These are phyloP conservation scores for Troides aeacus DNA, from an alignment of 2,888 invertebrate species.

Conservation along the genomic window DNA sequence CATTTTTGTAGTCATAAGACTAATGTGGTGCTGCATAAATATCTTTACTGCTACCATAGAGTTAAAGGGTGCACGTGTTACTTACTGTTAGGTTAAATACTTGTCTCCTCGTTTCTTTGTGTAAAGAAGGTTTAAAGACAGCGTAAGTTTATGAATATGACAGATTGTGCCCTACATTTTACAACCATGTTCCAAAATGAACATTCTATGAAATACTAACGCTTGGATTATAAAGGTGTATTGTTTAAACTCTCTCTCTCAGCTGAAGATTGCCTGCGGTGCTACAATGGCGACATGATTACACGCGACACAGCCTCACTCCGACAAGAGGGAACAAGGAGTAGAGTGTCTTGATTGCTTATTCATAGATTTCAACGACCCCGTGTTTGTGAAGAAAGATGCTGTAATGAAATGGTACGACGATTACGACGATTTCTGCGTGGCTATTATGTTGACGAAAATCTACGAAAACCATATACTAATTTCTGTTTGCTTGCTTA, in stretches of 20 bases:
- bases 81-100: no score
- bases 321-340: not conserved
- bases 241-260: constrained; percentile 1
- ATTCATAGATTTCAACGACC: not conserved
- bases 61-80: no score
- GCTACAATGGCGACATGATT: constrained; percentile 10
- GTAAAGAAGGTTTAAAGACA: not conserved
- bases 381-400: not conserved
- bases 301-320: not conserved
- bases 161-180: not conserved
- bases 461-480: not conserved
- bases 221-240: not conserved
- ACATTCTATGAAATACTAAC: not conserved
- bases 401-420: not conserved
- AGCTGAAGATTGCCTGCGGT: not conserved
- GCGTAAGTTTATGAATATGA: not conserved
- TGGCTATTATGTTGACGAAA: not conserved
- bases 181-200: not conserved
- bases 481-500: no score
- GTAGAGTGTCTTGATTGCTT: not conserved
- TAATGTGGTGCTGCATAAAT: no score
- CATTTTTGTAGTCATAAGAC: no score
- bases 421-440: not conserved
- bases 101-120: no score
- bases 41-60: no score